Base-by-base conservation (phyloP, 2,797 vertebrate genomes). In the Simalia tracyae region DNA sequence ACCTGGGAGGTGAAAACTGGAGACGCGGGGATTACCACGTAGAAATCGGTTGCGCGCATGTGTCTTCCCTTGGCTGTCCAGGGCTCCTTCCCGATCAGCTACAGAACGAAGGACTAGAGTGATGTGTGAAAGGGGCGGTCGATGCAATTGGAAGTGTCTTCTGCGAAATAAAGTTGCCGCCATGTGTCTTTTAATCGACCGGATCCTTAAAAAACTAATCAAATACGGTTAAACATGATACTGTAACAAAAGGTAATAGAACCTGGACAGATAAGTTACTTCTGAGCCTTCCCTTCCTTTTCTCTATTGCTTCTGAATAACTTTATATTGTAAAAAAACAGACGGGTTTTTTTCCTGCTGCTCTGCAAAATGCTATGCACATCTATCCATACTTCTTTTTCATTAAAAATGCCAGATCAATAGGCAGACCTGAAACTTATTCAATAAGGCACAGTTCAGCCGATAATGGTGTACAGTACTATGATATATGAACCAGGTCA, bases 1-100 rank as follows among this genome's bases (percentile, higher is more conserved):
- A 17, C 22, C 10, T 24, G 28, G 0, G 31, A 1, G 1, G 26
- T 1, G 3, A 24, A 9, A 8, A 76, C 14, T 10, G 2, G 31
- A 1, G 17, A 42, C 72, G 72, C 3, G 36, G 3, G 72, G 68
- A 7, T 76, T 22, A 10, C 17, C 50, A 19, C 31, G 36, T 11
- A 42, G 12, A 19, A 81, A 8, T 42, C 2, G 72, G 2, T 81
- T 10, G 50, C 50, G 36, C 72, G 19, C 31, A 1, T 3, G 36
- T 24, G 36, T 81, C 22, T 24, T 10, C 36, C 19, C 72, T 3
- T 42, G 72, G 36, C 72, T 81, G 72, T 10, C 36, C 1, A 36
- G 72, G 36, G 24, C 9, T 46, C 19, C 4, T 36, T 24, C 72
- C 72, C 24, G 24, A 46, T 46, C 36, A 1, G 36, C 36, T 81